Conservation (phyloP, 2,113 vertebrate species). For the Lucifuga dentata region DNA sequence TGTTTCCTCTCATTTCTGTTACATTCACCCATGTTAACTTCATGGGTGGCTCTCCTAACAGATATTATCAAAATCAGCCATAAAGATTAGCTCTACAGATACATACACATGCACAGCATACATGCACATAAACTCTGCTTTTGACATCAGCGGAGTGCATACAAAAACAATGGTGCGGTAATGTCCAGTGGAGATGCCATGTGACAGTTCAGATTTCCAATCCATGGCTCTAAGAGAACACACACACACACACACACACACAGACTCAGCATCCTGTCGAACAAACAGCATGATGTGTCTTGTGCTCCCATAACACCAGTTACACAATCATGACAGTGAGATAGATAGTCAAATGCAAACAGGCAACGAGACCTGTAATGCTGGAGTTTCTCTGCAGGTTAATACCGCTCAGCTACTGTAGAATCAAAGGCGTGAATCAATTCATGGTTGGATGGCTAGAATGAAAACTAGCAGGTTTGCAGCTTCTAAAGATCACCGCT, state of each 20-base stretch:
- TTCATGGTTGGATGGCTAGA: constrained; percentile 11
- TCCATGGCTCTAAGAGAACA: constrained; percentile 19
- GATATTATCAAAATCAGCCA: neutral
- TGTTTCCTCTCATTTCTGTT: neutral
- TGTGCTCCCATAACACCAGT: constrained; percentile 52
- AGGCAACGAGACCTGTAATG: constrained; percentile 7
- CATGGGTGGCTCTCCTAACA: neutral
- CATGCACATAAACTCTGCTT: neutral
- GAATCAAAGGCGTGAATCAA: constrained; percentile 15
- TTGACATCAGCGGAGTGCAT: constrained; percentile 31
- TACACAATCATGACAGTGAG: constrained; percentile 62
- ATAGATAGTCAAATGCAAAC: constrained; percentile 13
- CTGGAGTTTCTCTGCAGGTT: neutral
- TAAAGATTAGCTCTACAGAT: neutral
- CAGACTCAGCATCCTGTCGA: constrained; percentile 28
- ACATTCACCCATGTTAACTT: neutral
- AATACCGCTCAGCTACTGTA: constrained; percentile 7
- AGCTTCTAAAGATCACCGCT: neutral
- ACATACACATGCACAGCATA: constrained; percentile 2
- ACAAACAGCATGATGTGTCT: constrained; percentile 54
- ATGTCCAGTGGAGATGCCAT: constrained; percentile 54
- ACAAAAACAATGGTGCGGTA: constrained; percentile 40
- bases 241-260: constrained; percentile 20
- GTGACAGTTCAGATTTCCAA: constrained; percentile 65
- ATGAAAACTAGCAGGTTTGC: constrained; percentile 1